A percentile compares a stretch with the other conserved stretches of the same genome.
Conservation (phyloP, 2,113 vertebrate genomes). For the Megalops atlanticus region DNA sequence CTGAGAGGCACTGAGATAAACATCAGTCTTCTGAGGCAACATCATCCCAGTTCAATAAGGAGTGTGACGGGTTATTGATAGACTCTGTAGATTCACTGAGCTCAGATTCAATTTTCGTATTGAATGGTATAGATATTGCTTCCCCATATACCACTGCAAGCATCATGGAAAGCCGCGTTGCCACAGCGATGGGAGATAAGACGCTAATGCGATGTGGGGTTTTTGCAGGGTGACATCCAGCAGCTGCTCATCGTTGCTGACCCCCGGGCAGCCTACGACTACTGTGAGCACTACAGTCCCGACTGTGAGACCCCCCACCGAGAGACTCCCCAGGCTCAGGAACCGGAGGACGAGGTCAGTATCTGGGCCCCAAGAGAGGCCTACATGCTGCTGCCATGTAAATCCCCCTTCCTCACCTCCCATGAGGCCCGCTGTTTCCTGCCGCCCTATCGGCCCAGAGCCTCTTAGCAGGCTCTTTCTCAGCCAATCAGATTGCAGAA, state of each 20-base stretch:
- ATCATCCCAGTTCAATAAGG: too few relatives aligned
- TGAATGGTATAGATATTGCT: too few relatives aligned
- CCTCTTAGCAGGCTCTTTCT: background rate
- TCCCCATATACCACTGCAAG: too few relatives aligned
- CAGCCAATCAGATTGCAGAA: background rate
- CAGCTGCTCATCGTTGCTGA: slow-evolving; percentile 90
- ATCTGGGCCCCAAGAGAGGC: background rate
- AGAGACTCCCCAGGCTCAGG: slow-evolving; percentile 86
- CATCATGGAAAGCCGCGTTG: background rate
- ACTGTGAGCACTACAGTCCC: slow-evolving; percentile 96
- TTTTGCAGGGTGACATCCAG: slow-evolving; percentile 91
- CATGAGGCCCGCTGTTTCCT: too few relatives aligned
- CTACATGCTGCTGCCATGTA: background rate
- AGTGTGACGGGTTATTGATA: too few relatives aligned
- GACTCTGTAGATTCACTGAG: background rate
- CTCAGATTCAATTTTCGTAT: background rate
- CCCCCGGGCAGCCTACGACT: slow-evolving; percentile 90
- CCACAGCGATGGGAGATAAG: background rate
- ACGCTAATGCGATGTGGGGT: background rate
- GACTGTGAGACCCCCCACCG: slow-evolving; percentile 89
- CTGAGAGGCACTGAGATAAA: too few relatives aligned
- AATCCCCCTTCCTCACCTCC: too few relatives aligned
- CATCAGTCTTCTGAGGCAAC: too few relatives aligned
- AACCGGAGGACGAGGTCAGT: slow-evolving; percentile 85
- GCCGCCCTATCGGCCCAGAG: background rate